Conservation (phyloP, 2,888 invertebrate genomes). For the Steinernema carpocapsae region DNA sequence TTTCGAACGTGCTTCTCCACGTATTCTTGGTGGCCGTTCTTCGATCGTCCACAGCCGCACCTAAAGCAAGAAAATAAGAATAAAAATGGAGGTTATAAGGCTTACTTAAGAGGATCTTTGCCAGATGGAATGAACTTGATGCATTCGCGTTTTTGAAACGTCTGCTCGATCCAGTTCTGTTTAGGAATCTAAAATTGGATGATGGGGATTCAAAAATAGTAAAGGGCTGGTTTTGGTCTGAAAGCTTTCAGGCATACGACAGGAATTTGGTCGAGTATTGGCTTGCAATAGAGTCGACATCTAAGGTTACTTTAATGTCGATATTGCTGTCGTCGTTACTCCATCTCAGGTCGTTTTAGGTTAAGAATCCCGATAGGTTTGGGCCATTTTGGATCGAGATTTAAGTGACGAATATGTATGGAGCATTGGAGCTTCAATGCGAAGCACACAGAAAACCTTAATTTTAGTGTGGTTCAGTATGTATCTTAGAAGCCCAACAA, state of each 20-base stretch:
- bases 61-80: slow-evolving; percentile 40
- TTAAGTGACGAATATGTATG: too few relatives aligned
- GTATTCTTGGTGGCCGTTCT: slow-evolving; percentile 44
- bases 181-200: slow-evolving; percentile 50
- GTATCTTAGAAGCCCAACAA: too few relatives aligned
- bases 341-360: too few relatives aligned
- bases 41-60: slow-evolving; percentile 60
- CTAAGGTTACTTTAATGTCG: too few relatives aligned
- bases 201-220: background rate
- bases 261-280: background rate
- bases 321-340: too few relatives aligned
- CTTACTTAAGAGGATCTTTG: slow-evolving; percentile 57
- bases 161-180: slow-evolving; percentile 82
- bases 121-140: slow-evolving; percentile 56
- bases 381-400: too few relatives aligned
- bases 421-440: too few relatives aligned
- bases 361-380: too few relatives aligned
- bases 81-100: background rate
- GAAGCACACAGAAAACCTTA: too few relatives aligned
- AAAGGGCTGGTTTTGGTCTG: background rate
- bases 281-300: too few relatives aligned
- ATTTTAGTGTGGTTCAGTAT: too few relatives aligned
- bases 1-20: background rate
- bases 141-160: slow-evolving; percentile 91
- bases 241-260: background rate